Conservation (phyloP, 2,113 vertebrate genomes). For the Lagopus muta region DNA sequence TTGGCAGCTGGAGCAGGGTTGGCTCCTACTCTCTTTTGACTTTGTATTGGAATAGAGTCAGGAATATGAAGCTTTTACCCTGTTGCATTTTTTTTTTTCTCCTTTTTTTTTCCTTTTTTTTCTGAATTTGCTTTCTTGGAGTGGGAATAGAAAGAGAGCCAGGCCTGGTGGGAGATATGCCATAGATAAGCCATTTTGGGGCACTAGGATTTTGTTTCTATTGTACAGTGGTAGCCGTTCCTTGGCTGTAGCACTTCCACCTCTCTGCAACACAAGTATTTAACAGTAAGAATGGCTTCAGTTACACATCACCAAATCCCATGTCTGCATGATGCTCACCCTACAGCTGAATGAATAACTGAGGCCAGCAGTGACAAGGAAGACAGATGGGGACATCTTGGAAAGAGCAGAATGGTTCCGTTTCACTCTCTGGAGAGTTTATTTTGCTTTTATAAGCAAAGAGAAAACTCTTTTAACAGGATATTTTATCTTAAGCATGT, state of each 20-base stretch:
- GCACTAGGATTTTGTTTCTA: not conserved
- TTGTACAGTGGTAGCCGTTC: not conserved
- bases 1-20: not conserved
- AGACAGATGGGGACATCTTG: rapidly evolving
- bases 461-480: rapidly evolving
- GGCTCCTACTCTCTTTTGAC: not conserved
- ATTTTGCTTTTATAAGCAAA: not conserved
- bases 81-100: not conserved
- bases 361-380: rapidly evolving
- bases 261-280: not conserved
- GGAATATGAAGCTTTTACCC: not conserved
- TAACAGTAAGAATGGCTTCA: rapidly evolving
- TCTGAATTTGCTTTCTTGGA: not conserved
- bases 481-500: rapidly evolving
- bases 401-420: rapidly evolving
- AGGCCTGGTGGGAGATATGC: rapidly evolving
- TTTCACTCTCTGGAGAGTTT: not conserved
- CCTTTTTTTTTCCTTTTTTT: not conserved
- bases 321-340: not conserved
- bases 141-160: not conserved
- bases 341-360: rapidly evolving
- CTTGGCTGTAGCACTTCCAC: not conserved
- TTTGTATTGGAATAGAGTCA: not conserved
- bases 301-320: rapidly evolving
- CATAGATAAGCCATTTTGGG: rapidly evolving